Conservation (phyloP, 2,113 vertebrate genomes). For the Chroicocephalus ridibundus region DNA sequence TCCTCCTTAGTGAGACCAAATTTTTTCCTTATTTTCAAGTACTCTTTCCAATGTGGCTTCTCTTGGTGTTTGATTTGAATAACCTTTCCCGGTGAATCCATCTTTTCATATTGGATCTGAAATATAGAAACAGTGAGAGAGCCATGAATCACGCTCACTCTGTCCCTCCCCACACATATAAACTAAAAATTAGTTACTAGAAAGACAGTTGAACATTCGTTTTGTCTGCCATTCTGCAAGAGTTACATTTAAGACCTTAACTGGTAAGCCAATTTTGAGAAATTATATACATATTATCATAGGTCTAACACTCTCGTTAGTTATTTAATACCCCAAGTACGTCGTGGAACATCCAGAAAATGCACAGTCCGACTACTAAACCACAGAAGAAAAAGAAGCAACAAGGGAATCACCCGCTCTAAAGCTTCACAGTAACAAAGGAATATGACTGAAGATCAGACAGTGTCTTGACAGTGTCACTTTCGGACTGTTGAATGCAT, state of each 20-base stretch:
- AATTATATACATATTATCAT: not conserved
- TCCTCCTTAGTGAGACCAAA: constrained; percentile 75
- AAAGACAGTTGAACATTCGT: not conserved
- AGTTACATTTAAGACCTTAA: not conserved
- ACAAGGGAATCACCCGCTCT: not conserved
- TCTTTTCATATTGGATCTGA: constrained; percentile 68
- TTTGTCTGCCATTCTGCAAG: not conserved
- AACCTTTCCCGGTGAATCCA: constrained; percentile 29
- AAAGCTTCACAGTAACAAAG: not conserved
- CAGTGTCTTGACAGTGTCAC: not conserved
- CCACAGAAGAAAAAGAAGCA: not conserved
- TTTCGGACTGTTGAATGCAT: not conserved
- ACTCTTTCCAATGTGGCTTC: constrained; percentile 25
- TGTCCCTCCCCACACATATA: not conserved
- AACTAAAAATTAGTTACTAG: not conserved
- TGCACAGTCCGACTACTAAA: not conserved
- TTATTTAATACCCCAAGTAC: not conserved
- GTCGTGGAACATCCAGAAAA: not conserved
- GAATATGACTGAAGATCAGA: not conserved
- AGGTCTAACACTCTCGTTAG: not conserved
- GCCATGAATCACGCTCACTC: not conserved
- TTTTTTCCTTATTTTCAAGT: constrained; percentile 70
- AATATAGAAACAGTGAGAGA: constrained; percentile 61
- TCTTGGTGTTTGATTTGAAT: constrained; percentile 36
- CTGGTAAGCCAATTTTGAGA: not conserved